A percentile compares a stretch with the other conserved stretches of the same genome.
Conservation (phyloP, 2,797 vertebrate species). For the Artibeus jamaicensis region DNA sequence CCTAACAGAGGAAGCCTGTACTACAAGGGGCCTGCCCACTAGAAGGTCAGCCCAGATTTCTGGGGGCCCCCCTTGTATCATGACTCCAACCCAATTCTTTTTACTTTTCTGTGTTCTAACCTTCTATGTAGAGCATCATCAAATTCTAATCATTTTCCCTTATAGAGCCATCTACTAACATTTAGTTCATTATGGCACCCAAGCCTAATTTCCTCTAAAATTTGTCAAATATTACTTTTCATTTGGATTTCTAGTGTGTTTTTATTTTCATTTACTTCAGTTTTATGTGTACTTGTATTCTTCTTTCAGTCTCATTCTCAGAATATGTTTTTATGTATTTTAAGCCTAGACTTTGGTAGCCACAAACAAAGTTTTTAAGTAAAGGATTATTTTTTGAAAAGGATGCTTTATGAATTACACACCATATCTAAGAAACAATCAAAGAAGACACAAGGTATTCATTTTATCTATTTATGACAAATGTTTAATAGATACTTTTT, state of each 20-base stretch:
- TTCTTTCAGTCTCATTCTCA: background rate
- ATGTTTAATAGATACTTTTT: background rate
- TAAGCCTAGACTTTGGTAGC: background rate
- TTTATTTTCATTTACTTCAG: background rate
- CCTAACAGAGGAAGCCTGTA: too few species aligned
- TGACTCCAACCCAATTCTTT: background rate
- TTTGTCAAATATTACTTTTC: background rate
- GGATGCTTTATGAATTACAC: background rate
- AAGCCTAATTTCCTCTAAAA: background rate
- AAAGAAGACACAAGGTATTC: background rate
- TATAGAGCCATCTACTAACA: background rate
- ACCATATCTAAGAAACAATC: background rate
- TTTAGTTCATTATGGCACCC: background rate
- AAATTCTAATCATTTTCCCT: background rate
- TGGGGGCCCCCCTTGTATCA: background rate
- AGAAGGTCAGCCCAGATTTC: too few species aligned
- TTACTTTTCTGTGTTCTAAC: background rate
- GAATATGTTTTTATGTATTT: background rate
- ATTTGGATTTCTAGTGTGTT: background rate
- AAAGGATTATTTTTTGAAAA: background rate
- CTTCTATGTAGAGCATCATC: background rate
- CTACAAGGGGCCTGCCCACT: too few species aligned
- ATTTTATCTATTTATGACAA: background rate
- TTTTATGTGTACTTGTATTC: background rate
- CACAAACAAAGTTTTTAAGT: background rate